Evolutionary conservation across 1,140 invertebrate genomes (phyloP), one percentile per base, ranked within the genome.

Genomic region (Maconellicoccus hirsutus): DNA sequence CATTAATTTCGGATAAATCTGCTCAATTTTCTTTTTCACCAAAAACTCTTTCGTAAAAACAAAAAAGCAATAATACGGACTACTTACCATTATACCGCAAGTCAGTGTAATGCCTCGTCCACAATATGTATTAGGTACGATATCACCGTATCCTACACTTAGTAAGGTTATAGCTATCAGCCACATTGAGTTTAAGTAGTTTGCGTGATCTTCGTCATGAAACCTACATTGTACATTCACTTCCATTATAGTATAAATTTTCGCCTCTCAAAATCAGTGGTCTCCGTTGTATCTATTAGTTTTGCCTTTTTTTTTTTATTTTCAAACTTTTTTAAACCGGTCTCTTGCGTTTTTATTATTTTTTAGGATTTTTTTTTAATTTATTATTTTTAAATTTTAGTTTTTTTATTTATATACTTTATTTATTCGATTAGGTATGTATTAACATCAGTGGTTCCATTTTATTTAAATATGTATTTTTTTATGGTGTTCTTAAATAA

Each of bases 111-210:
- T 92, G 77, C 87, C 89, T 77, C 93, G 84, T 77, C 93, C 92
- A 84, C 91, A 94, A 84, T 94, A 93, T 71, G 93, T 95, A 83
- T 94, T 94, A 76, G 93, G 93, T 76, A 96, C 93, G 78, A 96
- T 93, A 82, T 96, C 93, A 75, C 87, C 87, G 79, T 89, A 89
- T 76, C 87, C 87, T 76, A 89, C 86, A 84, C 87, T 88, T 79
- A 88, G 85, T 83, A 93, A 92, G 74, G 91, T 93, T 79, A 91
- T 92, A 78, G 90, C 89, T 76, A 92, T 93, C 84, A 94, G 85
- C 91, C 91, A 94, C 89, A 94, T 91, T 78, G 91, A 90, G 84
- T 93, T 93, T 80, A 93, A 85, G 80, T 93, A 87, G 85, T 93
- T 94, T 76, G 87, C 89, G 83, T 93, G 91, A 80, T 90, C 89